These are phyloP conservation scores for Caenorhabditis wallacei DNA, from an alignment of 2,888 invertebrate species.

Conservation along the genomic window DNA sequence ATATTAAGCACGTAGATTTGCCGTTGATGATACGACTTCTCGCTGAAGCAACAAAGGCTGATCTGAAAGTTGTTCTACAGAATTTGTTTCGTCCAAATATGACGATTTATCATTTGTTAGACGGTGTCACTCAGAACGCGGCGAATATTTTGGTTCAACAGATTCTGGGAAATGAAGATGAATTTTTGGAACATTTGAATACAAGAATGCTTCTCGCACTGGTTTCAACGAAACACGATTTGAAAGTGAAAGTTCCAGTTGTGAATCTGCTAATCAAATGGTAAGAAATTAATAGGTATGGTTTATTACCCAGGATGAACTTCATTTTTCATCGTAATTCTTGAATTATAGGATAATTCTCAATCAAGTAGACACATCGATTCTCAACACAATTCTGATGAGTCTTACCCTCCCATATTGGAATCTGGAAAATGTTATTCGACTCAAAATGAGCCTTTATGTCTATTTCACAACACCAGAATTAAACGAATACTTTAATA, in stretches of 20 bases:
- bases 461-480: constrained; percentile 8
- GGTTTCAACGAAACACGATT: background rate
- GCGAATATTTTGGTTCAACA: background rate
- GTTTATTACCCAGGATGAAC: too few species aligned
- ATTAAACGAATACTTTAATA: background rate
- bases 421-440: background rate
- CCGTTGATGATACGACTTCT: background rate
- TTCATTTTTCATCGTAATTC: too few species aligned
- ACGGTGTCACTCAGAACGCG: background rate
- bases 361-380: background rate
- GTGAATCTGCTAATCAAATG: constrained; percentile 18
- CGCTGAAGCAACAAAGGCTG: background rate
- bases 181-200: background rate
- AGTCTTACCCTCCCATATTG: background rate
- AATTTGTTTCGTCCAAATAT: background rate
- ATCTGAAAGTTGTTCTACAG: background rate
- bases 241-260: background rate
- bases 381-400: constrained; percentile 8
- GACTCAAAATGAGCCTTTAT: constrained; percentile 11
- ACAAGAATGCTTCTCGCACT: background rate
- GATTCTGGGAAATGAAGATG: background rate
- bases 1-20: background rate
- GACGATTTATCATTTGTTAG: background rate
- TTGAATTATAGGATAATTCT: constrained; percentile 5
- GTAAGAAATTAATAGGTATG: background rate